Conservation (phyloP, 2,888 invertebrate species). For the Eupsilia transversa region DNA sequence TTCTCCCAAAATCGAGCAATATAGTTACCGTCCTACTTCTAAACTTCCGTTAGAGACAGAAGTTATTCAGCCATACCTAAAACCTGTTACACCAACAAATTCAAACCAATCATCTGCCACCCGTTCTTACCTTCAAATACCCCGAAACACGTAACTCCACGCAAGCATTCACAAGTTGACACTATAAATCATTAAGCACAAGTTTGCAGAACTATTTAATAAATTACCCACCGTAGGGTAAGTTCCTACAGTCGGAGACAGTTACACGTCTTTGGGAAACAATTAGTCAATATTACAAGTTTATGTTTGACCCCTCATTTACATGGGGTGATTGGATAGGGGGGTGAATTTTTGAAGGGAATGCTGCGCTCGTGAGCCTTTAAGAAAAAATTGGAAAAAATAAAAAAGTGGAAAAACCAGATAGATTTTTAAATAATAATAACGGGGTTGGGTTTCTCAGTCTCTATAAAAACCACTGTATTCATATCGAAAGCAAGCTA, state of each 20-base stretch:
- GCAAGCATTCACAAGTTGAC: conserved; percentile 51
- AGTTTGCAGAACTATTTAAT: conserved; percentile 62
- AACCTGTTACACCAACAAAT: conserved; percentile 7
- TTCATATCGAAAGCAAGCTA: not conserved
- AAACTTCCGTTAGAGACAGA: not conserved
- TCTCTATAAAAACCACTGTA: not conserved
- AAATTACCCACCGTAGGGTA: conserved; percentile 51
- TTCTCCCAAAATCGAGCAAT: no score
- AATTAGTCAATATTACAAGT: conserved; percentile 80
- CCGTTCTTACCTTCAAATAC: not conserved
- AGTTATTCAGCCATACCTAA: not conserved
- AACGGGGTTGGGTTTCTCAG: not conserved
- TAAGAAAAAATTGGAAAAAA: no score
- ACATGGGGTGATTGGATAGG: conserved; percentile 61
- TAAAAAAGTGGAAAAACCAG: not conserved
- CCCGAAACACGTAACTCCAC: conserved; percentile 53
- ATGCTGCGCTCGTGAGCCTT: not conserved
- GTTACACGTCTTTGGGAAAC: conserved; percentile 76
- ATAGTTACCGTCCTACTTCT: not conserved
- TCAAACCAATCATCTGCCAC: not conserved
- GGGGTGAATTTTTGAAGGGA: not conserved
- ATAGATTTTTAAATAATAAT: not conserved
- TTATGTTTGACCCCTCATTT: conserved; percentile 78
- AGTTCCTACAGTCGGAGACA: conserved; percentile 64
- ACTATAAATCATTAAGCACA: conserved; percentile 58